A percentile compares a stretch with the other conserved stretches of the same genome.
Conservation (phyloP, 2,797 vertebrate species). For the Poliocrania exsul region DNA sequence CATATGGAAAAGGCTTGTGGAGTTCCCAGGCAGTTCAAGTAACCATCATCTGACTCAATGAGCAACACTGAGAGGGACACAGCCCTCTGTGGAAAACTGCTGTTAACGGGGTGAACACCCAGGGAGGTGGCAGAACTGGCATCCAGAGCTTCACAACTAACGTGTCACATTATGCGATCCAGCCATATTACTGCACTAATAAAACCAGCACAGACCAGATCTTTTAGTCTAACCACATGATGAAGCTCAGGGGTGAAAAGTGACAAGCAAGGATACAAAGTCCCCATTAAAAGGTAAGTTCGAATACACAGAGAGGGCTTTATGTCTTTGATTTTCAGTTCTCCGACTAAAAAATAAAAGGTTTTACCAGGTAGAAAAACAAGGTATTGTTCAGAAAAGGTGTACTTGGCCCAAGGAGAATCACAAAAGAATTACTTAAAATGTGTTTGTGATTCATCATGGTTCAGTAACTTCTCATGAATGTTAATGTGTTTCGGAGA, state of each 20-base stretch:
- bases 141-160: neutral
- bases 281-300: neutral
- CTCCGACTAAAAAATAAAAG: neutral
- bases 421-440: neutral
- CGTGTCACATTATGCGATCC: neutral
- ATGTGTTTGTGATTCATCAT: neutral
- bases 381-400: neutral
- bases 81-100: neutral
- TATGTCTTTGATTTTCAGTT: neutral
- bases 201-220: neutral
- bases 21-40: neutral
- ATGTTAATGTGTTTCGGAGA: neutral
- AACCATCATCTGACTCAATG: conserved; percentile 32
- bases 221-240: neutral
- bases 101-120: neutral
- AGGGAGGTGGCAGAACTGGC: neutral
- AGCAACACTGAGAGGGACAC: neutral
- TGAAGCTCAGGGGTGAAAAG: neutral
- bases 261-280: neutral
- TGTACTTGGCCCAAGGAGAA: neutral
- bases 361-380: neutral
- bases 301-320: neutral
- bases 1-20: neutral
- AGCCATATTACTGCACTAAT: neutral
- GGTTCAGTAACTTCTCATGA: neutral